Evolutionary conservation across 2,797 vertebrate species (phyloP), one percentile per base, ranked within the genome.

Genomic region (Acridotheres tristis): DNA sequence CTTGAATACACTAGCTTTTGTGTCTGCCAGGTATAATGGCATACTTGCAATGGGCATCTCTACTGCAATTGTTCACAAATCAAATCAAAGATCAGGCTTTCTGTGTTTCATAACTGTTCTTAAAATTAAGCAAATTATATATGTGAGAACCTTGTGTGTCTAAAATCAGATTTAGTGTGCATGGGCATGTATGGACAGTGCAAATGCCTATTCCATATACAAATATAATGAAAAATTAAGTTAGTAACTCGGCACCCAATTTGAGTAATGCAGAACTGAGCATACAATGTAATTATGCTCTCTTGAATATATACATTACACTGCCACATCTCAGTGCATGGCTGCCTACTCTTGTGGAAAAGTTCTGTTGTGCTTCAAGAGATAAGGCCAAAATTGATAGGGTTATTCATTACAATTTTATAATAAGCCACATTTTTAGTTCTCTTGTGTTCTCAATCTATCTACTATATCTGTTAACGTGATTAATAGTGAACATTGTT

Each of bases 201-300:
- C 62, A 89, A 91, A 81, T 78, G 47, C 74, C 47, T 96, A 86
- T 92, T 90, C 67, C 48, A 13, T 88, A 81, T 67, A 96, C 66
- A 86, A 67, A 88, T 88, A 40, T 15, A 93, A 79, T 92, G 88
- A 73, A 88, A 89, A 96, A 86, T 79, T 40, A 76, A 86, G 51
- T 89, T 45, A 84, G 78, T 77, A 85, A 45, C 92, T 95, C 47
- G 32, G 43, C 5, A 5, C 69, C 27, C 34, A 63, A 73, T 91
- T 88, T 74, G 40, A 84, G 87, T 94, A 85, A 76, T 69, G n/a
- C 17, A 84, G 62, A 91, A 50, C 45, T 36, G 29, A 89, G 51
- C 50, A 50, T 84, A 42, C 32, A 30, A 4, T 66, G 55, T 81
- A 84, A 88, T 89, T 86, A 63, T 11, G 3, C 30, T 85, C 42